These are phyloP conservation scores for Micromesistius poutassou DNA, from an alignment of 2,797 vertebrate species.

Conservation along the genomic window DNA sequence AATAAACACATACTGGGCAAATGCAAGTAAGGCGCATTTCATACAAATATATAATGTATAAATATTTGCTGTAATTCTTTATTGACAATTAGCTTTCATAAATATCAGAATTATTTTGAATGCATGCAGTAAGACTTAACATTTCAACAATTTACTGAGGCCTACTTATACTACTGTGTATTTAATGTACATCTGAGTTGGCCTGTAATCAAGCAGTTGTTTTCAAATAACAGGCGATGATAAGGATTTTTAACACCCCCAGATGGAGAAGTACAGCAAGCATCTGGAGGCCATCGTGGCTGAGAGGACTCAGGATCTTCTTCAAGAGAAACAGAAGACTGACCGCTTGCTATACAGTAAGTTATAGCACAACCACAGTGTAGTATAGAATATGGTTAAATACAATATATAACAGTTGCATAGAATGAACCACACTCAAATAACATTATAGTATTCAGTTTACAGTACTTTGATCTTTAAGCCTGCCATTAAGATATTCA, in stretches of 20 bases:
- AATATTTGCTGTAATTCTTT: not conserved
- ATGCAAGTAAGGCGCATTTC: not conserved
- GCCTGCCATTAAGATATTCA: not conserved
- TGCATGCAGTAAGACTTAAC: not conserved
- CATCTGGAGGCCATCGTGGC: conserved; percentile 77
- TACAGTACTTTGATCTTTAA: not conserved
- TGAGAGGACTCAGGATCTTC: conserved; percentile 75
- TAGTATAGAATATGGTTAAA: not conserved
- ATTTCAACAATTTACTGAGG: too few relatives aligned
- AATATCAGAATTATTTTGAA: not conserved
- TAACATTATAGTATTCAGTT: not conserved
- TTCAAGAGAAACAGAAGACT: conserved; percentile 80
- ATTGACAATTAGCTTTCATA: too few relatives aligned
- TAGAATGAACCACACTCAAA: not conserved
- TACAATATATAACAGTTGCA: not conserved
- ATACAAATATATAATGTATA: not conserved
- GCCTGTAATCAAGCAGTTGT: not conserved
- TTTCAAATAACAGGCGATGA: conserved; percentile 6
- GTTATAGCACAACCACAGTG: conserved; percentile 15
- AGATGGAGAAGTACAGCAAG: conserved; percentile 84
- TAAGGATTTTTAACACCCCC: conserved; percentile 19
- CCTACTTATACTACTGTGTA: not conserved
- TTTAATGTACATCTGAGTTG: not conserved
- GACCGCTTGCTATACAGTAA: conserved; percentile 77
- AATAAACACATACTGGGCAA: too few relatives aligned